These are phyloP conservation scores for Tenrec ecaudatus DNA, from an alignment of 2,113 vertebrate genomes.

Conservation along the genomic window DNA sequence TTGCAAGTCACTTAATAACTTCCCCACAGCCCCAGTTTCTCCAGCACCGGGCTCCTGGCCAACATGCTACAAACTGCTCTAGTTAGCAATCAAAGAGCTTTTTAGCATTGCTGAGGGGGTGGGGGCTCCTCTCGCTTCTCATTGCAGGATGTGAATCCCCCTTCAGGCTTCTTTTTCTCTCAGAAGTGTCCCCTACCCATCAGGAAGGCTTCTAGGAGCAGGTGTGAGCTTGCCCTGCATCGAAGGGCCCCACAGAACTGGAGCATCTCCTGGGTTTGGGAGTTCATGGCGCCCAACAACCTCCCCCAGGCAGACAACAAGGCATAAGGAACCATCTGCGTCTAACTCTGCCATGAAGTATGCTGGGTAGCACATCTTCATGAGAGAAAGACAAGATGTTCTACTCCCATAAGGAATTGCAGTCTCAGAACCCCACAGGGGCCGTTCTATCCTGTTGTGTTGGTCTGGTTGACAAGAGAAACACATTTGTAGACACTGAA, in stretches of 20 bases:
- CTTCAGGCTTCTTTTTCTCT: conserved; percentile 59
- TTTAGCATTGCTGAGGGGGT: conserved; percentile 63
- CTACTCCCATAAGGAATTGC: too few relatives aligned
- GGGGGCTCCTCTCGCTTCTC: conserved; percentile 60
- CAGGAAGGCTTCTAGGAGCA: background rate
- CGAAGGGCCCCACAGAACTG: background rate
- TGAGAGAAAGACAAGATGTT: too few relatives aligned
- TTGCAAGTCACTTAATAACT: conserved; percentile 71
- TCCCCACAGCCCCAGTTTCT: conserved; percentile 56
- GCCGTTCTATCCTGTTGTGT: too few relatives aligned
- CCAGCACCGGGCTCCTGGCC: conserved; percentile 69
- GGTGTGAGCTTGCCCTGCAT: background rate
- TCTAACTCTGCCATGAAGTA: background rate
- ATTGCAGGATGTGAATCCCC: conserved; percentile 69
- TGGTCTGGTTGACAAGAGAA: too few relatives aligned
- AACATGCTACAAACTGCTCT: conserved; percentile 80
- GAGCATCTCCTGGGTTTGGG: background rate
- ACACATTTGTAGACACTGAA: too few relatives aligned
- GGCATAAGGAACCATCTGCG: background rate
- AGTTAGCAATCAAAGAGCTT: conserved; percentile 83
- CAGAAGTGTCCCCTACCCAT: conserved; percentile 29
- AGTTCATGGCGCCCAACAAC: background rate
- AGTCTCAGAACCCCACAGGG: too few relatives aligned
- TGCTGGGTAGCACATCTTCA: background rate
- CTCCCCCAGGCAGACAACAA: background rate